Evolutionary conservation across 1,140 invertebrate genomes (phyloP).

Genomic region (Tribolium castaneum): DNA sequence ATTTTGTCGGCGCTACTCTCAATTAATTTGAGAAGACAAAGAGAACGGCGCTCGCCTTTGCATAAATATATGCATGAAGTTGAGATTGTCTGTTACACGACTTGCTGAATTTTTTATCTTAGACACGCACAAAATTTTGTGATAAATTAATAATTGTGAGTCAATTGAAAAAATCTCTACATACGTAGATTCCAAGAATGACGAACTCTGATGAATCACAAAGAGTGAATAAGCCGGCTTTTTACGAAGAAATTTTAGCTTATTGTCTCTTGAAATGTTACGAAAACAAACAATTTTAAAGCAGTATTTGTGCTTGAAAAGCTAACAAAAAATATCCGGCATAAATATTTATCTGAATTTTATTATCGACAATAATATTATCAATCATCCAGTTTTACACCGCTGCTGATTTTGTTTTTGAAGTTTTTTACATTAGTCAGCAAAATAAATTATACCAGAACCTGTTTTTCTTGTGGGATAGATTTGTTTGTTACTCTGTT

Average conservation of each 20-base stretch:
- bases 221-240: no score
- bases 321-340: not conserved
- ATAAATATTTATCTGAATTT: not conserved
- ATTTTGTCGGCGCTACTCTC: not conserved
- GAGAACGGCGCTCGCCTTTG: not conserved
- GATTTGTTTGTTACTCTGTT: conserved; percentile 21
- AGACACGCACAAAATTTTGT: no score
- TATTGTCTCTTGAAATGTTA: no score
- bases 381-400: not conserved
- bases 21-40: not conserved
- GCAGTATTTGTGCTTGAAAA: not conserved
- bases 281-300: not conserved
- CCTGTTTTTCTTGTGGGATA: not conserved
- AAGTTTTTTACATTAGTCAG: not conserved
- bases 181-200: no score
- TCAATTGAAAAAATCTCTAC: no score
- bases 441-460: conserved; percentile 16
- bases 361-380: not conserved
- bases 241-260: no score
- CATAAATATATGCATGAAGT: not conserved
- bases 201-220: no score
- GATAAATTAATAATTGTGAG: no score
- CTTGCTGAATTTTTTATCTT: not conserved
- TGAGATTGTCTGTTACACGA: not conserved
- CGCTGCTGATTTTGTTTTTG: not conserved